Base-by-base conservation (phyloP, 2,888 invertebrate species). In the Scotopteryx bipunctaria region DNA sequence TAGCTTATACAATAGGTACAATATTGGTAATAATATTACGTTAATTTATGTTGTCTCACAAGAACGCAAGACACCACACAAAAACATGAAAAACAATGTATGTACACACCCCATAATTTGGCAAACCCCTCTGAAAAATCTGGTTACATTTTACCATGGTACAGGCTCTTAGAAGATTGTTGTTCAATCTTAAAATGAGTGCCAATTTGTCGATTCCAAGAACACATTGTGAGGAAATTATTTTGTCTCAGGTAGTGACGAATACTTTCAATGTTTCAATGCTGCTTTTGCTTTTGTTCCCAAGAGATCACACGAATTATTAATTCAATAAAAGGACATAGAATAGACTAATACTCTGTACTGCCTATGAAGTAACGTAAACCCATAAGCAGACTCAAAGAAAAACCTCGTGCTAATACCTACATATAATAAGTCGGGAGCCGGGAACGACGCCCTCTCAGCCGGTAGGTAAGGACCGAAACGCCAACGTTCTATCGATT, bases 401-500 rank as follows among this genome's bases (percentile, higher is more conserved):
- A 50, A 32, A n/a, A 54, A 41, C 33, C 40, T 31, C 29, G 47
- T 21, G 43, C 6, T 54, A 47, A 44, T 51, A n/a, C n/a, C n/a
- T n/a, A n/a, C n/a, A n/a, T n/a, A 35, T 41, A 41, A 48, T 40
- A 53, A 48, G 38, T 16, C 35, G 38, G 33, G 40, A 43, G 11
- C 31, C 25, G 36, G 32, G 33, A 42, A 38, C 43, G 43, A 23
- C 54, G 53, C 52, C 19, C 43, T 42, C 42, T 16, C 38, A 47
- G 42, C 43, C 47, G 35, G 46, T 33, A 47, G 43, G 33, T 21
- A 35, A 21, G 44, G 25, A 44, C 33, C 33, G 33, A 37, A 50
- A 50, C 49, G 43, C 25, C 48, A 44, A 48, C 48, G 40, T 32
- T 44, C 29, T 54, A 54, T 54, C 44, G 54, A 54, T 54, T 49